Percentiles rank a stretch among this genome's conserved stretches.
Evolutionary conservation across 1,140 invertebrate species (phyloP).

Genomic region (Conus betulinus): DNA sequence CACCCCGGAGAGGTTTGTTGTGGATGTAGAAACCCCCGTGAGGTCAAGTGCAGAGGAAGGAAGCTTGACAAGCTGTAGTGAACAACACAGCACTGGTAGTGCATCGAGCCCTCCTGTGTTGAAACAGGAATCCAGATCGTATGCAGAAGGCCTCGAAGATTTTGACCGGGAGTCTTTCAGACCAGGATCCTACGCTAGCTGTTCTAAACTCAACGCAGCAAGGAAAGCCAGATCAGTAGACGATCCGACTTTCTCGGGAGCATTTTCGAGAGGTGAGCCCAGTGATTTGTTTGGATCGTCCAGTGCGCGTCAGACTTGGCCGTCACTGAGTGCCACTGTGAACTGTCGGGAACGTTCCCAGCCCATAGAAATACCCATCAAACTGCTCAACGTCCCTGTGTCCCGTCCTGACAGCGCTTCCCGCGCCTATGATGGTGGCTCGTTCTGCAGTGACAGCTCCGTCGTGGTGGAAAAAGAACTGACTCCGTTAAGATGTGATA

Average conservation of each 20-base stretch:
- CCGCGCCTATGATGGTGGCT: background rate
- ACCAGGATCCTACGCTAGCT: background rate
- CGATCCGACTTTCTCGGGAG: background rate
- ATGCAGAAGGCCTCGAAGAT: background rate
- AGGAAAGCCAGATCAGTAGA: too few relatives aligned
- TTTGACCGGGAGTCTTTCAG: background rate
- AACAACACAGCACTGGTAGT: background rate
- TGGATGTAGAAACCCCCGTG: background rate
- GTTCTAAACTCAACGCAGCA: too few relatives aligned
- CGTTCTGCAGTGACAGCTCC: background rate
- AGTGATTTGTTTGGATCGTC: too few relatives aligned
- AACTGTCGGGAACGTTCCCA: background rate
- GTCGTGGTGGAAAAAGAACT: background rate
- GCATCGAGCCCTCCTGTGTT: too few relatives aligned
- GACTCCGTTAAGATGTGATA: background rate
- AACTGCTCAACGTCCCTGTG: background rate
- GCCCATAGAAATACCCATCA: slow-evolving; percentile 1
- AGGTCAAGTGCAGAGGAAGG: background rate
- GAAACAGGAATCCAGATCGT: too few relatives aligned
- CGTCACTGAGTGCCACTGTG: background rate
- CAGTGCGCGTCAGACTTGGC: background rate
- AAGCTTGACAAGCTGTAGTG: background rate
- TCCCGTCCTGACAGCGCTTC: background rate
- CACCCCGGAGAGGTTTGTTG: slow-evolving; percentile 28
- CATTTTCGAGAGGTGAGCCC: background rate